Evolutionary conservation across 2,888 invertebrate species (phyloP).

Genomic region (Rhodophaea formosa): DNA sequence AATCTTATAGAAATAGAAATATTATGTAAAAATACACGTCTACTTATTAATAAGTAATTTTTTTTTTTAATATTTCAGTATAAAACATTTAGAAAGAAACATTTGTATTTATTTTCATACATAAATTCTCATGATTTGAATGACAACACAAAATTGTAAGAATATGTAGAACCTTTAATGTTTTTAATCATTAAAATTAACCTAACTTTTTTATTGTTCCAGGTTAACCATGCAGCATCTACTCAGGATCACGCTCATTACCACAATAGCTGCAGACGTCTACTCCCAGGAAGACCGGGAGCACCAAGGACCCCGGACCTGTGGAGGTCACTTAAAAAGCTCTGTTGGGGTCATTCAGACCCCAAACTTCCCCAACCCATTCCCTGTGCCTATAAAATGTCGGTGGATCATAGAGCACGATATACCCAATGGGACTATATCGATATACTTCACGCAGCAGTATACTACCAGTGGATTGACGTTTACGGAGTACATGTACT

Average conservation of each 20-base stretch:
- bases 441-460: conserved; percentile 93
- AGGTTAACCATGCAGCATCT: conserved; percentile 61
- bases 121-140: too few relatives aligned
- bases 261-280: conserved; percentile 50
- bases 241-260: conserved; percentile 58
- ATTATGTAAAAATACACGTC: too few relatives aligned
- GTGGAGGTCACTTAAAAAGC: conserved; percentile 85
- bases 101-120: too few relatives aligned
- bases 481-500: conserved; percentile 89
- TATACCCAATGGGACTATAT: conserved; percentile 87
- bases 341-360: conserved; percentile 88
- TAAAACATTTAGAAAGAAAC: too few relatives aligned
- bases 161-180: too few relatives aligned
- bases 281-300: conserved; percentile 55
- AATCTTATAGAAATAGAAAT: too few relatives aligned
- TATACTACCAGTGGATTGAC: conserved; percentile 90
- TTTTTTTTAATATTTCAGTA: too few relatives aligned
- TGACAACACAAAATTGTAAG: too few relatives aligned
- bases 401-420: conserved; percentile 92
- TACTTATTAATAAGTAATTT: too few relatives aligned
- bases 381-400: conserved; percentile 91
- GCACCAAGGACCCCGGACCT: conserved; percentile 71
- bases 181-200: conserved; percentile 7
- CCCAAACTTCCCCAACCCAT: conserved; percentile 91
- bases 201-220: conserved; percentile 19